Base-by-base conservation (phyloP, 2,888 invertebrate genomes). In the Polydrusus tereticollis region DNA sequence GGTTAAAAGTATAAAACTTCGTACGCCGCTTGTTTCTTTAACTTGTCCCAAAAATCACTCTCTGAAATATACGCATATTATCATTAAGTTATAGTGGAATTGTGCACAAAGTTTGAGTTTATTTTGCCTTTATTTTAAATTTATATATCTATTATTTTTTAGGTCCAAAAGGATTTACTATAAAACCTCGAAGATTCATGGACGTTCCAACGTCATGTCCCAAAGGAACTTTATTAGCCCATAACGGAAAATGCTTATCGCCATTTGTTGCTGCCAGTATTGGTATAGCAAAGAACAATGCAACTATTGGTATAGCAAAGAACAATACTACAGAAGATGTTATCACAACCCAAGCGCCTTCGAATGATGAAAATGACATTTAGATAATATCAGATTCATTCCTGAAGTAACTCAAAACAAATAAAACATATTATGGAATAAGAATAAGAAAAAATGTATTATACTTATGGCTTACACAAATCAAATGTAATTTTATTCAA, bases 161-260 rank as follows among this genome's bases (percentile, higher is more conserved):
- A 62, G 60, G 14, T 16, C 18, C 36, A 1, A 21, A 10, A 0
- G 16, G 36, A 8, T 14, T 58, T 21, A 67, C 41, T 16, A 47
- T 36, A 14, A 23, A 38, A 21, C 62, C 64, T 3, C 72, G 70
- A 29, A 50, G 76, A 57, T 76, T 74, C 62, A 73, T 77, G 38
- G 77, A 77, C 52, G 75, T 76, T 33, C 77, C 77, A 38, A 38
- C 10, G 50, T 72, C 70, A 8, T 79, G 79, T 70, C 67, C 76
- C 14, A 75, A 73, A 33, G 79, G 79, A 8, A 21, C 41, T 7
- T 16, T 21, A 18, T 43, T 73, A 52, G 75, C 76, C n/a, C 75
- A 77, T 45, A 74, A 76, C 47, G 79, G 79, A 18, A 72, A 71
- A 20, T 79, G 79, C 43, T 59, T 77, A 47, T 52, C 66, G 29